Base-by-base conservation (phyloP, 2,113 vertebrate species). In the Protobothrops flavoviridis region DNA sequence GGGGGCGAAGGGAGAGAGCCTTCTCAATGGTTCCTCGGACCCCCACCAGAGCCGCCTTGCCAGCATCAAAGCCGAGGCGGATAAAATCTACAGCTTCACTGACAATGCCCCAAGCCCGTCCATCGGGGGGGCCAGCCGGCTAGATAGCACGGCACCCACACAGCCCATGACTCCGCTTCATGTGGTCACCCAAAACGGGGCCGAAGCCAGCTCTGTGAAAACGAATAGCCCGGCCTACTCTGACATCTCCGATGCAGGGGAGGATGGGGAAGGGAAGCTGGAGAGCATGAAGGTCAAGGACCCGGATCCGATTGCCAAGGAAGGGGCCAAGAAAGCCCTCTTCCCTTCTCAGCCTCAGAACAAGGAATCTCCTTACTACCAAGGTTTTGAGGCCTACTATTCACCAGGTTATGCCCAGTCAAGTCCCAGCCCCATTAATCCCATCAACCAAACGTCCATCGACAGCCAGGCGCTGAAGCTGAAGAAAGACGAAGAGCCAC, bases 81-180 rank as follows among this genome's bases (percentile, higher is more conserved):
- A 99, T 95, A 99, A 99, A 96, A 99, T 99, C 96, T 99, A 99
- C 97, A 99, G 99, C 97, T 99, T 99, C 97, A 99, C 98, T 0
- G 99, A 99, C 97, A 99, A 99, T 0, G 99, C 99, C 21, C 99
- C 99, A 0, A 99, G 99, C 96, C 99, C 99, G 1, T 99, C 99
- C 26, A 99, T 99, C 0, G 98, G 98, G 0, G 98, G 99, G 33
- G 97, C 98, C 56, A 99, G 99, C 97, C 98, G 99, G 93, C 97
- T 99, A 85, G 99, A 99, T 61, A 99, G 96, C 88, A 11, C 94
- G 45, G 98, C 98, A 95, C 94, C 98, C 0, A 97, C 98, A 12
- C 99, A 99, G 92, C 98, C 99, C 57, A 96, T 99, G 93, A 98
- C 99, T 0, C 99, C 99, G 0, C 97, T 99, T 93, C 99, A 99